These are phyloP conservation scores for Atlantisia rogersi DNA, from an alignment of 2,113 vertebrate genomes.

Conservation along the genomic window DNA sequence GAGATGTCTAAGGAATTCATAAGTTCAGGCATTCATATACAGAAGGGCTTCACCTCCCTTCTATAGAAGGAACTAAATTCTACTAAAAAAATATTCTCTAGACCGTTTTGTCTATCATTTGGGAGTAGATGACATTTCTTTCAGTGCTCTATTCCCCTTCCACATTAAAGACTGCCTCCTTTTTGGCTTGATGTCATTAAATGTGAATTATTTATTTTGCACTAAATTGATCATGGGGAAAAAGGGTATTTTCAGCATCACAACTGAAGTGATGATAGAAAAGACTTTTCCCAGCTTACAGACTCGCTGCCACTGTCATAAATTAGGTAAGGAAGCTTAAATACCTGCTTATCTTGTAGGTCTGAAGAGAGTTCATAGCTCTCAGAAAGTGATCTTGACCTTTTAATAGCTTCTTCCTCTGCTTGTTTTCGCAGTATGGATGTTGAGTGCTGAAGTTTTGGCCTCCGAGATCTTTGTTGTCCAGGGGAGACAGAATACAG, in stretches of 20 bases:
- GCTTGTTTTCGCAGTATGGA: slow-evolving; percentile 97
- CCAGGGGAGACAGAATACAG: slow-evolving; percentile 82
- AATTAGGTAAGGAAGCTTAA: neutral
- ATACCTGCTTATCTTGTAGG: slow-evolving; percentile 98
- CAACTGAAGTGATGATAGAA: neutral
- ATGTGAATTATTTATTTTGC: neutral
- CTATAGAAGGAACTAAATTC: neutral
- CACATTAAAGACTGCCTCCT: neutral
- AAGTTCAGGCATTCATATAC: neutral
- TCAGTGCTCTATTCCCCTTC: neutral
- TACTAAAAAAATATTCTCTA: neutral
- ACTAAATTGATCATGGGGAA: neutral
- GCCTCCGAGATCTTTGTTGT: slow-evolving; percentile 84
- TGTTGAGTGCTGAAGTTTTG: slow-evolving; percentile 94
- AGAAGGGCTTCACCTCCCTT: neutral
- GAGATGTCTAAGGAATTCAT: neutral
- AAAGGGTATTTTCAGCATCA: neutral
- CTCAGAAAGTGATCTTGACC: slow-evolving; percentile 94
- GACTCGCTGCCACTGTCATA: neutral
- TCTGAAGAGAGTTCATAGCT: slow-evolving; percentile 99
- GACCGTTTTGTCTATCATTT: neutral
- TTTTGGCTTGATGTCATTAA: neutral
- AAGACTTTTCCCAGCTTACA: neutral
- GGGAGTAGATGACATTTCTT: neutral
- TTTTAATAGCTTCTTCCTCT: slow-evolving; percentile 97